A percentile compares a stretch with the other conserved stretches of the same genome.
Conservation (phyloP, 2,888 invertebrate genomes). For the Microctonus brassicae region DNA sequence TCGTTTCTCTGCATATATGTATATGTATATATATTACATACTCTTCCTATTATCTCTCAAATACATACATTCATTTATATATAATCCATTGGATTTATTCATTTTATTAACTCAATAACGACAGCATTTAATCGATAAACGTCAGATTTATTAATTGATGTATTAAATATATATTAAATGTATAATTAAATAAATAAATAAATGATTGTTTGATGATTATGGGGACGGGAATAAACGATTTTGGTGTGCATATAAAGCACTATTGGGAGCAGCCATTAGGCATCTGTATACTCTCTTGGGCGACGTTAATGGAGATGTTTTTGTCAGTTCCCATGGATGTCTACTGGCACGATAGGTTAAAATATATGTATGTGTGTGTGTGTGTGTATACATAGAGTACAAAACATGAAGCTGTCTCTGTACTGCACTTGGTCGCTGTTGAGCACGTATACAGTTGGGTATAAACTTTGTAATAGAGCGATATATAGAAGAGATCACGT, state of each 20-base stretch:
- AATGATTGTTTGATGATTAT: neutral
- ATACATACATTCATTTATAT: neutral
- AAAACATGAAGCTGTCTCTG: conserved; percentile 15
- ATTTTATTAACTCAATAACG: neutral
- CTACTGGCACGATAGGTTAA: neutral
- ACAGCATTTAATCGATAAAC: neutral
- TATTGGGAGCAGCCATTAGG: neutral
- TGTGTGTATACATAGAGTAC: neutral
- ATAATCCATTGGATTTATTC: neutral
- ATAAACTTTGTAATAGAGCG: conserved; percentile 45
- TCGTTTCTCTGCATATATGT: too few relatives aligned
- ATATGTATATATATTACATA: neutral
- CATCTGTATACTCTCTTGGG: neutral
- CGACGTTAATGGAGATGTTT: conserved; percentile 44
- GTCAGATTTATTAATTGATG: neutral
- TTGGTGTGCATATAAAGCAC: neutral
- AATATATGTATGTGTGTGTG: neutral
- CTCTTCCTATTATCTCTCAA: neutral
- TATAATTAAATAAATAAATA: conserved; percentile 1
- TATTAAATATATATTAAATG: too few relatives aligned
- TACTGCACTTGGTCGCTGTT: conserved; percentile 4
- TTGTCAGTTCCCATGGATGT: conserved; percentile 38
- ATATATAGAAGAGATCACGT: conserved; percentile 39
- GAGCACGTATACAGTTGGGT: conserved; percentile 21
- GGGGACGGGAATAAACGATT: neutral